These are phyloP conservation scores for Ceratitis capitata DNA, from an alignment of 1,140 invertebrate genomes.

Conservation along the genomic window DNA sequence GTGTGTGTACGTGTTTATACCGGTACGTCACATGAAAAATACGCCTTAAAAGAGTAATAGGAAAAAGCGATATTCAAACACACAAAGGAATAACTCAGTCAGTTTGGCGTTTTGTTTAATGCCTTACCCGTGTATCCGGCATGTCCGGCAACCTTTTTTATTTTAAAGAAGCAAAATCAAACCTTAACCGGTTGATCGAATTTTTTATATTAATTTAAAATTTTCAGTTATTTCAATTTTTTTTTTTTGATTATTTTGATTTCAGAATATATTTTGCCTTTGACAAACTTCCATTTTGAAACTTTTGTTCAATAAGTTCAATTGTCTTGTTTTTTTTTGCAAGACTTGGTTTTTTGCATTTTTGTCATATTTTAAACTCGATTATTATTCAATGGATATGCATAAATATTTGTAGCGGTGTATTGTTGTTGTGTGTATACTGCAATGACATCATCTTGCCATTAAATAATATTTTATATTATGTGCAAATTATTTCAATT, in stretches of 20 bases:
- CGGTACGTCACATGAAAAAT: background rate
- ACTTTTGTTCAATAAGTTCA: no score
- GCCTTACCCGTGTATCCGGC: background rate
- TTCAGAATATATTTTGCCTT: background rate
- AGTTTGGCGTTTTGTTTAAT: background rate
- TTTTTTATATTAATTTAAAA: slow-evolving; percentile 6
- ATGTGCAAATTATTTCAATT: background rate
- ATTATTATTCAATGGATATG: no score
- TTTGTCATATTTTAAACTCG: background rate
- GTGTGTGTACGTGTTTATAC: background rate
- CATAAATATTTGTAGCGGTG: no score
- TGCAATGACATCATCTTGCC: background rate
- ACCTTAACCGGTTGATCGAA: background rate
- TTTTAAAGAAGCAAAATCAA: background rate
- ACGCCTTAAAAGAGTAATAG: no score
- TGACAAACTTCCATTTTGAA: background rate
- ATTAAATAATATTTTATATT: background rate
- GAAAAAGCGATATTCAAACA: no score
- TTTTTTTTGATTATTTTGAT: background rate
- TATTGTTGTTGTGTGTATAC: no score
- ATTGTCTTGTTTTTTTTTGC: background rate
- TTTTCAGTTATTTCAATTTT: slow-evolving; percentile 1
- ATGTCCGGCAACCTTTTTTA: background rate
- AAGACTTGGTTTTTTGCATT: background rate
- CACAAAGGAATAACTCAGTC: no score